Base-by-base conservation (phyloP, 1,140 invertebrate genomes). In the Drosophila watanabei region DNA sequence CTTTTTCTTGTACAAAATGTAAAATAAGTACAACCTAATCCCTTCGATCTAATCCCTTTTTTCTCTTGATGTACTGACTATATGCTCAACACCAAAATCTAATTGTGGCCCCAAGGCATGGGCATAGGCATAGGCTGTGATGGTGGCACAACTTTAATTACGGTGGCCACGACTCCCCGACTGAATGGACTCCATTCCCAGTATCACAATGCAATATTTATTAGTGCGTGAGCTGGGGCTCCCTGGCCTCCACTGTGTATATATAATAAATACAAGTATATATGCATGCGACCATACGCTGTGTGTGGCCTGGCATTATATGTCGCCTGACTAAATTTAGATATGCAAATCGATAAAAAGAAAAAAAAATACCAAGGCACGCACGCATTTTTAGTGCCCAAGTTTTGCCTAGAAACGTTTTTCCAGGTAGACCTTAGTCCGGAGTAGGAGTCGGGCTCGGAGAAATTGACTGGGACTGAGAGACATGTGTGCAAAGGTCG, bases 181-280 rank as follows among this genome's bases (percentile, higher is more conserved):
- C 68, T 10, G 33, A 65, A 46, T 24, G 49, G 68, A 71, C 64
- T 54, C 68, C 49, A 32, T 79, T 79, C 65, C 59, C 69, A 68
- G 66, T 72, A 82, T 75, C 79, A 72, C 83, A 86, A 82, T 86
- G 83, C 79, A 86, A 86, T 87, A 86, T 87, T 86, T 87, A 86
- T 87, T 86, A 76, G 62, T 71, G 72, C 82, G 77, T 85, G 82
- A 70, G 70, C 39, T 46, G 16, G 58, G 54, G 80, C 48, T 56
- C 70, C 62, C 77, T 56, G 70, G 49, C 62, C 83, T 49, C 52
- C 66, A 46, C 58, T 35, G 16, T 43, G 32, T 39, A 33, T 54
- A 43, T 65, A 76, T 64, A 75, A 59, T 54, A 76, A 41, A 62
- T 33, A 59, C 52, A 76, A 41, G 54, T 39, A 41, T 69, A 48